Base-by-base conservation (phyloP, 2,113 vertebrate species). In the Lamprotornis superbus region DNA sequence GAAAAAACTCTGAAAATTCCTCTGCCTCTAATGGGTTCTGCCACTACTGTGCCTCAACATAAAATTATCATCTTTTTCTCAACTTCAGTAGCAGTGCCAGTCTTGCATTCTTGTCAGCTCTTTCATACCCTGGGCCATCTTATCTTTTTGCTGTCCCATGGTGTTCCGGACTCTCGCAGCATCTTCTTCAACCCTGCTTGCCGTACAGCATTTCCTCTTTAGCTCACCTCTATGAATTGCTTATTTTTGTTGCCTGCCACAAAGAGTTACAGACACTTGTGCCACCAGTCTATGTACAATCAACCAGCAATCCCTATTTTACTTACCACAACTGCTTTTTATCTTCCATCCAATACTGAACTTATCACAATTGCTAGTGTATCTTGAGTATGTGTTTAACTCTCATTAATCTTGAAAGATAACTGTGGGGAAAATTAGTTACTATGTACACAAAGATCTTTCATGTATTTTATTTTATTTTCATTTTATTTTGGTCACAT, bases 1-100 rank as follows among this genome's bases (percentile, higher is more conserved):
- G 82, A 93, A 90, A 88, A 95, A 63, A 27, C 50, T 79, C 49
- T 69, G 59, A 78, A 85, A 89, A 47, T 79, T 93, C 35, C 30
- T 65, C 61, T 87, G 25, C 40, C 40, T 83, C 47, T 86, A 24
- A 61, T 64, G 64, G 25, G 20, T 83, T 94, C 61, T 94, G 65
- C 31, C 49, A 59, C 35, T 53, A 15, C 28, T 49, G 25, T 86
- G 47, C 64, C 70, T 91, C 7, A 5, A 35, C 67, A 70, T 94
- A 65, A 13, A 31, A 69, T 80, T 75, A 27, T n/a, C 19, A 21
- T 74, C 63, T 71, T 94, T 64, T 93, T 85, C 68, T 91, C 63
- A 44, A 22, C 59, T 47, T 74, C 64, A 67, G n/a, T 27, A 69
- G 44, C 25, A 47, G 35, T 27, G 12, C 30, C 25, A 61, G 33